These are phyloP conservation scores for Sandelia bainsii DNA, from an alignment of 2,797 vertebrate species.

Conservation along the genomic window DNA sequence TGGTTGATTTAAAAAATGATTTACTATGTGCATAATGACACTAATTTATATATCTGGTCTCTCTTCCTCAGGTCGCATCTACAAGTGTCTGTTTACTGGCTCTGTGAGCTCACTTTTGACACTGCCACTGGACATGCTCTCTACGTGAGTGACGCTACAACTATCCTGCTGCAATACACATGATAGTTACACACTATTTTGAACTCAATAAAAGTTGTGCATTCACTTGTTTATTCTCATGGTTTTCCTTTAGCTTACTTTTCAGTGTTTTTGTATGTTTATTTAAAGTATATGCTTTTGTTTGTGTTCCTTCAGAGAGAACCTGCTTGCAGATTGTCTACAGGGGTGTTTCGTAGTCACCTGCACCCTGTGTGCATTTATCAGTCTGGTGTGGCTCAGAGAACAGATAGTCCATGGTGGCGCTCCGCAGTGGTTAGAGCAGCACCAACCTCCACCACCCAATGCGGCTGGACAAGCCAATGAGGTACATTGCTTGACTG, in stretches of 20 bases:
- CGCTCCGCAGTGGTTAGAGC: slow-evolving; percentile 97
- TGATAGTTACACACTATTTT: background rate
- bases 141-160: slow-evolving; percentile 91
- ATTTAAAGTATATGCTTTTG: background rate
- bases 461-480: slow-evolving; percentile 91
- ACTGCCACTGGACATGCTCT: slow-evolving; percentile 98
- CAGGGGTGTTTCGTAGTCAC: slow-evolving; percentile 99
- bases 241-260: background rate
- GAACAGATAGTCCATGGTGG: slow-evolving; percentile 98
- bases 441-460: slow-evolving; percentile 91
- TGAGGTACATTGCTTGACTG: slow-evolving; percentile 83
- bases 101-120: slow-evolving; percentile 99
- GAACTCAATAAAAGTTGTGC: background rate
- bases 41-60: background rate
- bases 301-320: slow-evolving; percentile 86
- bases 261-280: background rate
- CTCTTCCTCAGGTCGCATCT: slow-evolving; percentile 92
- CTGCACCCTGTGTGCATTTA: slow-evolving; percentile 97
- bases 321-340: slow-evolving; percentile 97
- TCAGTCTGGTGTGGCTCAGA: slow-evolving; percentile 98
- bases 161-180: background rate
- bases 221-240: background rate
- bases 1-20: background rate
- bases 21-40: background rate
- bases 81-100: slow-evolving; percentile 99